Conservation (phyloP, 1,140 invertebrate species). For the Temnothorax longispinosus region DNA sequence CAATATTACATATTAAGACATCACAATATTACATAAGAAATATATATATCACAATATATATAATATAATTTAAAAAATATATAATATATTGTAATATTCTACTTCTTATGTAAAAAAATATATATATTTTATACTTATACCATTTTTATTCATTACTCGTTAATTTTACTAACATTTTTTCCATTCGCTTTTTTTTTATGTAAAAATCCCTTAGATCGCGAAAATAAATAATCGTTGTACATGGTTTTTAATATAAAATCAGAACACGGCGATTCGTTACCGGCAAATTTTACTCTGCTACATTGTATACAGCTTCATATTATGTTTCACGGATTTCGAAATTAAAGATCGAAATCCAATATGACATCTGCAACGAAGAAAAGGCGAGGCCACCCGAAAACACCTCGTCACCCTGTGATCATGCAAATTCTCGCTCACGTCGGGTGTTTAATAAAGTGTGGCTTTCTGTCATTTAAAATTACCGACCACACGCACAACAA, state of each 20-base stretch:
- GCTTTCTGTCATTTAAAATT: slow-evolving; percentile 47
- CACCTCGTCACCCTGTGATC: slow-evolving; percentile 32
- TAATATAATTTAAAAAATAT: neutral
- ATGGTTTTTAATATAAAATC: neutral
- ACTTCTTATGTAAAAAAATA: too few relatives aligned
- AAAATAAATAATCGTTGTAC: neutral
- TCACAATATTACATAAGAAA: neutral
- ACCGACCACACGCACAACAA: neutral
- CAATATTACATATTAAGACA: slow-evolving; percentile 10
- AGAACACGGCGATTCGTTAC: neutral
- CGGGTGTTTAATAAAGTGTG: slow-evolving; percentile 20
- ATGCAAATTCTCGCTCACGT: slow-evolving; percentile 35
- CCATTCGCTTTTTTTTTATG: neutral
- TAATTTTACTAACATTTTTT: neutral
- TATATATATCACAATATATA: neutral
- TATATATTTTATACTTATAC: neutral
- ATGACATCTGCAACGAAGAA: neutral
- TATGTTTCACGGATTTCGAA: neutral
- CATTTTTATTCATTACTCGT: neutral
- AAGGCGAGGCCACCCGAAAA: neutral
- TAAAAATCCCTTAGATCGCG: neutral
- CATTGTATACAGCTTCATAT: neutral
- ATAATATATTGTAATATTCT: neutral
- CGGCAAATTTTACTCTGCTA: neutral
- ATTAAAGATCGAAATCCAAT: neutral